A percentile compares a stretch with the other conserved stretches of the same genome.
phyloP scores from a whole-genome alignment of 2,888 invertebrate genomes.

The Amiota communis region DNA sequence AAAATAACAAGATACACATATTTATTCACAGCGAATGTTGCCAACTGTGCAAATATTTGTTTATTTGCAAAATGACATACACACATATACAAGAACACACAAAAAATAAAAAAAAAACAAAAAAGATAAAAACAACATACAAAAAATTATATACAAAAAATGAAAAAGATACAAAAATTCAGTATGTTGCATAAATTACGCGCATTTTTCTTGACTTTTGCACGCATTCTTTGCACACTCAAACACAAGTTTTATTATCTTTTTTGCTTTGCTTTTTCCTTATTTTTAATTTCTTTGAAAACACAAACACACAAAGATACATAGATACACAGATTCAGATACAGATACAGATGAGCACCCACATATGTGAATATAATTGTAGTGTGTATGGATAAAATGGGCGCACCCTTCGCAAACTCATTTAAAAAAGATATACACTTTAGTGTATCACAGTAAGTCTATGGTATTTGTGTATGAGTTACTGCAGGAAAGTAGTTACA shows the following conservation, averaged over 20 bases:
- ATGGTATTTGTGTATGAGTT: neutral
- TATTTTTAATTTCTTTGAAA: neutral
- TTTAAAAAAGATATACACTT: conserved; percentile 4
- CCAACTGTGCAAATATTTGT: conserved; percentile 25
- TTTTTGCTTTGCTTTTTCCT: neutral
- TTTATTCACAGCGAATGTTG: conserved; percentile 1
- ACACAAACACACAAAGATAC: no score
- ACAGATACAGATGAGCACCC: neutral
- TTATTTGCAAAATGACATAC: neutral
- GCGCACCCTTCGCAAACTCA: neutral
- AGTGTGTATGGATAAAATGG: no score
- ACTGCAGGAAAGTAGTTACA: neutral
- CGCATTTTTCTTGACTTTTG: neutral
- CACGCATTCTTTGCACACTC: neutral
- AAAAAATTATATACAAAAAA: no score
- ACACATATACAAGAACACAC: neutral
- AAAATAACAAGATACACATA: no score
- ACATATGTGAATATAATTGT: neutral
- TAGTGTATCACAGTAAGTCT: neutral
- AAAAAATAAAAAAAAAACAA: neutral
- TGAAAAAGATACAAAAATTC: no score
- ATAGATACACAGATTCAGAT: neutral
- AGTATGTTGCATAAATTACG: conserved; percentile 15
- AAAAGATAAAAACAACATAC: neutral
- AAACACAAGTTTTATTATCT: neutral